Evolutionary conservation across 64 coral and sea anemone genomes (phyloP).

Genomic region (Stichodactyla helianthus): DNA sequence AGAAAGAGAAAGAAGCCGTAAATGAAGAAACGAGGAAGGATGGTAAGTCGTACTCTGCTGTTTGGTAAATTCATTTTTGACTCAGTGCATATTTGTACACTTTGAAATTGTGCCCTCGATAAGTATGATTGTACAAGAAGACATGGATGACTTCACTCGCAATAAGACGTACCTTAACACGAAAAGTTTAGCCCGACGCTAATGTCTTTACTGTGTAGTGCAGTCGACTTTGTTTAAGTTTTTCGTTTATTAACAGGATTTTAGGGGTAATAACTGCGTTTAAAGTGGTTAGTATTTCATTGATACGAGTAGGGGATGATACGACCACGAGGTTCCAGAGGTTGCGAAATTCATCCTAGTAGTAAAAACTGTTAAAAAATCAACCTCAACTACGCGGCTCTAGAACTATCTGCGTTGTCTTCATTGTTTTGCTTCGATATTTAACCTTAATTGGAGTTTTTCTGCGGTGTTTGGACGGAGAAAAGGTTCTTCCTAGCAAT

Average conservation of each 20-base stretch:
- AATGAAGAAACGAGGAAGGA: constrained; percentile 59
- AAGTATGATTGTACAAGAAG: background rate
- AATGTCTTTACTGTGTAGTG: background rate
- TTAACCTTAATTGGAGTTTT: background rate
- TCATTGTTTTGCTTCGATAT: background rate
- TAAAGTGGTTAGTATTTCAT: background rate
- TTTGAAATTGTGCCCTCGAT: background rate
- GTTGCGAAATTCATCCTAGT: background rate
- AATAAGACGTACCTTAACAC: background rate
- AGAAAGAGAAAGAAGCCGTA: constrained; percentile 46
- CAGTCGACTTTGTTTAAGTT: background rate
- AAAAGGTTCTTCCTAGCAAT: background rate
- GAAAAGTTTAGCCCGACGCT: background rate
- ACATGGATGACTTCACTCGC: background rate
- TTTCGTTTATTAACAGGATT: background rate
- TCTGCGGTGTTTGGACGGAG: background rate
- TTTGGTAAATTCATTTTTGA: background rate
- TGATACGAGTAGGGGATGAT: background rate
- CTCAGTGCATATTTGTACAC: background rate
- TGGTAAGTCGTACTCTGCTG: constrained; percentile 24
- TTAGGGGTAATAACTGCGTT: background rate
- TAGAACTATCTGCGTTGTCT: background rate
- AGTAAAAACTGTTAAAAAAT: background rate
- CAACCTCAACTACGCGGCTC: background rate
- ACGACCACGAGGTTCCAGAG: background rate